These are phyloP conservation scores for Phortica variegata DNA, from an alignment of 1,140 invertebrate genomes.

Conservation along the genomic window DNA sequence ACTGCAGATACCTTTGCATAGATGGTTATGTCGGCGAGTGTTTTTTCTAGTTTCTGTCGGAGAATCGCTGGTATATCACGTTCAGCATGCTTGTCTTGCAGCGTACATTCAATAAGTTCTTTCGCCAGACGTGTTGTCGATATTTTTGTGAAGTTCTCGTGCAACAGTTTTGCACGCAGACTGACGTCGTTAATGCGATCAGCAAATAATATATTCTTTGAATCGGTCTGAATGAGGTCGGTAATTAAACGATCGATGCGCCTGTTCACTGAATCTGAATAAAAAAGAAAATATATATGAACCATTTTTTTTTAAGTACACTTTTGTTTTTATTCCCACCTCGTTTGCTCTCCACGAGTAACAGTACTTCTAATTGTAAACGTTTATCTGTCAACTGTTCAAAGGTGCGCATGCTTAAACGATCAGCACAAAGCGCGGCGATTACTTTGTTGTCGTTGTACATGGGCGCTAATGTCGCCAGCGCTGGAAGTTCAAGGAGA, in stretches of 20 bases:
- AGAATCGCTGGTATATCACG: constrained; percentile 36
- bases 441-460: constrained; percentile 59
- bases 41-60: constrained; percentile 42
- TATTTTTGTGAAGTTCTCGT: constrained; percentile 50
- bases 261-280: constrained; percentile 2
- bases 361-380: constrained; percentile 29
- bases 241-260: constrained; percentile 28
- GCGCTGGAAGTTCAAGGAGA: constrained; percentile 56
- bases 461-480: constrained; percentile 54
- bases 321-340: no score
- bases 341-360: no score
- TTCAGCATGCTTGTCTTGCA: constrained; percentile 36
- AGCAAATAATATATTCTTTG: constrained; percentile 29
- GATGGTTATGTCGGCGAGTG: constrained; percentile 59
- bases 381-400: constrained; percentile 5
- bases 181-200: constrained; percentile 39
- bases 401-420: constrained; percentile 23
- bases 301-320: no score
- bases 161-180: constrained; percentile 42
- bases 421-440: constrained; percentile 58
- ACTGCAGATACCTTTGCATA: constrained; percentile 56
- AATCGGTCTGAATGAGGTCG: constrained; percentile 30
- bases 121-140: constrained; percentile 40
- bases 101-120: constrained; percentile 40
- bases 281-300: no score